Evolutionary conservation across 2,797 vertebrate species (phyloP).

Genomic region (Pogonophryne albipinna): DNA sequence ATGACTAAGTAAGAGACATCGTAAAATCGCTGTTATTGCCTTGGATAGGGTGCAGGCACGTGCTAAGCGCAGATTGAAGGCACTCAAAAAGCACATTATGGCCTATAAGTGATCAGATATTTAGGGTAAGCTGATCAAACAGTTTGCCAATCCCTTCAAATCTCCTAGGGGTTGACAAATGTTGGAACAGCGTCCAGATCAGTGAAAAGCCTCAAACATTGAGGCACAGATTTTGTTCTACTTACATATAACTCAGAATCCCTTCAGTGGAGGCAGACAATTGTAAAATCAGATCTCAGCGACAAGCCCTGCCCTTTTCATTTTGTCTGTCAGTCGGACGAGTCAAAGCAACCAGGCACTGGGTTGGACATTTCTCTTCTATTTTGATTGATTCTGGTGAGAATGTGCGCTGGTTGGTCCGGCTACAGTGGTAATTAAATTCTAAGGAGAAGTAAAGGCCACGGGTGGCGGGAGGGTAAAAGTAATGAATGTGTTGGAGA

Average conservation of each 20-base stretch:
- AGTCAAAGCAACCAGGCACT: constrained; percentile 30
- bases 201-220: constrained; percentile 37
- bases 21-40: constrained; percentile 49
- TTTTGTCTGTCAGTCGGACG: constrained; percentile 47
- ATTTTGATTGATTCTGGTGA: constrained; percentile 70
- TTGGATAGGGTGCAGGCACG: constrained; percentile 26
- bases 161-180: constrained; percentile 45
- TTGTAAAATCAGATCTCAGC: constrained; percentile 35
- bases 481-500: constrained; percentile 42
- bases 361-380: constrained; percentile 57
- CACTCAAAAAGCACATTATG: constrained; percentile 54
- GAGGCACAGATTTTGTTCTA: constrained; percentile 21
- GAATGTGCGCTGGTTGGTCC: constrained; percentile 51
- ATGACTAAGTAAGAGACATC: constrained; percentile 64
- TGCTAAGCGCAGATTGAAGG: constrained; percentile 60
- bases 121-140: constrained; percentile 68
- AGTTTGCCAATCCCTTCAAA: constrained; percentile 54
- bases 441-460: constrained; percentile 66
- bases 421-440: constrained; percentile 71
- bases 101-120: constrained; percentile 60
- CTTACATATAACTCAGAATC: not conserved
- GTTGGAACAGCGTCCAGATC: constrained; percentile 32
- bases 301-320: constrained; percentile 46
- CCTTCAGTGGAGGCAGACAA: constrained; percentile 37
- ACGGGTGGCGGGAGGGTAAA: constrained; percentile 35